Conservation (phyloP, 2,888 invertebrate genomes). For the Drosophila tripunctata region DNA sequence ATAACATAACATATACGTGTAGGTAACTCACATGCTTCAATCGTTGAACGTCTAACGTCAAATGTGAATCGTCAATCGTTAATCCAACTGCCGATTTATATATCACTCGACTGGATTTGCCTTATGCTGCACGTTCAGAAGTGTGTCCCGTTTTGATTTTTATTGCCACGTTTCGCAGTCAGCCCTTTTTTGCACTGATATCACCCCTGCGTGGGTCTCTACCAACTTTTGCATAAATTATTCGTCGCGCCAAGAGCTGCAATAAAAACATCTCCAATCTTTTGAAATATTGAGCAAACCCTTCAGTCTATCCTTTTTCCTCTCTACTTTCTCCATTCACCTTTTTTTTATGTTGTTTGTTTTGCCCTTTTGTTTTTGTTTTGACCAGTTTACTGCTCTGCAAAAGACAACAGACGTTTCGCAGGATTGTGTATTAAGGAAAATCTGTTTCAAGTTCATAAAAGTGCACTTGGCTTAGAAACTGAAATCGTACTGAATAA, state of each 20-base stretch:
- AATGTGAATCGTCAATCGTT: not conserved
- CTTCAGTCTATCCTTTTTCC: constrained; percentile 8
- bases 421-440: not conserved
- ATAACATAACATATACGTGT: not conserved
- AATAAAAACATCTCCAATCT: constrained; percentile 46
- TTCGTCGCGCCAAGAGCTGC: constrained; percentile 38
- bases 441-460: not conserved
- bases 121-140: constrained; percentile 49
- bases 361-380: not conserved
- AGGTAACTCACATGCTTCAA: constrained; percentile 6
- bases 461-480: not conserved
- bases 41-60: not conserved
- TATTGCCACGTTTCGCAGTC: constrained; percentile 29
- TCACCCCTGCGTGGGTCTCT: constrained; percentile 6
- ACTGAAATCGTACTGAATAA: not conserved
- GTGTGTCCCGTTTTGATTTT: constrained; percentile 60
- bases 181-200: constrained; percentile 10
- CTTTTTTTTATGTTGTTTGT: not conserved
- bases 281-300: constrained; percentile 38
- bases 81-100: constrained; percentile 19
- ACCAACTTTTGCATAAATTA: constrained; percentile 54
- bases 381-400: not conserved
- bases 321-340: not conserved
- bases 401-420: not conserved
- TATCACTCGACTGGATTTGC: constrained; percentile 54